Evolutionary conservation across 2,113 vertebrate genomes (phyloP).

Genomic region (Brienomyrus longianalis): DNA sequence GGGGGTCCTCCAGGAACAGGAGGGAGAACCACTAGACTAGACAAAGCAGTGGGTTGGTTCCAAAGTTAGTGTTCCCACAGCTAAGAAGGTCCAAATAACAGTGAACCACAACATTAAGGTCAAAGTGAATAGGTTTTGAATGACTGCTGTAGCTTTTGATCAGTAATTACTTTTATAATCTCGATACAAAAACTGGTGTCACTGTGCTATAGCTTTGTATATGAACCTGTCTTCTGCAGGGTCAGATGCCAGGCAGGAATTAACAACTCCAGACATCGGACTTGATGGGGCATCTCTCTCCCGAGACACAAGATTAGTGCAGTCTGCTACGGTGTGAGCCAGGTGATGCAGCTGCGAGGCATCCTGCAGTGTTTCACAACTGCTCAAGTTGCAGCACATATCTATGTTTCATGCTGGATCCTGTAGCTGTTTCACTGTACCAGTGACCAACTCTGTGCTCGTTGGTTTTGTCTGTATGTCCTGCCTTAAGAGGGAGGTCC

Average conservation of each 20-base stretch:
- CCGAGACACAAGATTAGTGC: background rate
- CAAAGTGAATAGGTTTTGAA: background rate
- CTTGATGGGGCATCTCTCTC: background rate
- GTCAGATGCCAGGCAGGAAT: background rate
- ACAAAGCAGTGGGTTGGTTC: background rate
- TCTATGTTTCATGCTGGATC: background rate
- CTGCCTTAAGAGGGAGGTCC: background rate
- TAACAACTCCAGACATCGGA: background rate
- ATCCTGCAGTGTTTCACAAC: background rate
- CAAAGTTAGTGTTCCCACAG: background rate
- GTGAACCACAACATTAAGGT: background rate
- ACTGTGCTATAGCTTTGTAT: background rate
- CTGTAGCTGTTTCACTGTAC: background rate
- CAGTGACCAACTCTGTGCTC: background rate
- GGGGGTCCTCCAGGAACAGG: background rate
- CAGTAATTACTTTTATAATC: background rate
- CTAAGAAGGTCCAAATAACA: background rate
- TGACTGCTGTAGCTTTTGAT: background rate
- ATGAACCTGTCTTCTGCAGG: background rate
- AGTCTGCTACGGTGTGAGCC: background rate
- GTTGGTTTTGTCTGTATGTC: background rate
- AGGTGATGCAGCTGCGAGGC: background rate
- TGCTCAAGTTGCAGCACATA: background rate
- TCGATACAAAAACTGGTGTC: background rate
- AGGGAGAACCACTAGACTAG: background rate